These are phyloP conservation scores for Antheraea mylitta DNA, from an alignment of 1,140 invertebrate species.

Conservation along the genomic window DNA sequence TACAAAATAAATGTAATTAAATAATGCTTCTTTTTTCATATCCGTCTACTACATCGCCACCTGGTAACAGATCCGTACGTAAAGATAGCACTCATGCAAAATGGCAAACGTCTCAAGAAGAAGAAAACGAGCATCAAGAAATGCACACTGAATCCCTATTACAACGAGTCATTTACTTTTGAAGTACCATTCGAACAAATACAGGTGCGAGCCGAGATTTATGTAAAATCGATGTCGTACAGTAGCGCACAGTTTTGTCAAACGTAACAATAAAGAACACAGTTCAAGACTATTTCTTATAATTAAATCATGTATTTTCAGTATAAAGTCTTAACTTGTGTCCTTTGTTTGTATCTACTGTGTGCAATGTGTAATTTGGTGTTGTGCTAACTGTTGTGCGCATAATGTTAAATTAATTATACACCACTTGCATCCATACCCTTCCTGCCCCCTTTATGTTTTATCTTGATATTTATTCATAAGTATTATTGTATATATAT, in stretches of 20 bases:
- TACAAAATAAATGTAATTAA: neutral
- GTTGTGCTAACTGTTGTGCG: slow-evolving; percentile 70
- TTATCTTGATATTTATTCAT: neutral
- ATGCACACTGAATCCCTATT: slow-evolving; percentile 99
- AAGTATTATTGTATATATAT: neutral
- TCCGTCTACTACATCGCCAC: slow-evolving; percentile 37
- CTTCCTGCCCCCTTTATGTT: slow-evolving; percentile 25
- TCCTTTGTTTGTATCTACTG: slow-evolving; percentile 46
- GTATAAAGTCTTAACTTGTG: slow-evolving; percentile 7
- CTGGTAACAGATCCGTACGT: slow-evolving; percentile 96
- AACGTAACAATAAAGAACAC: slow-evolving; percentile 7
- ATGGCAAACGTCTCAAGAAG: slow-evolving; percentile 99
- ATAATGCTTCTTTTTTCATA: slow-evolving; percentile 56
- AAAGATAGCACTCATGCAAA: slow-evolving; percentile 99
- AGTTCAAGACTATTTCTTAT: neutral
- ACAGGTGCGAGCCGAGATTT: slow-evolving; percentile 90
- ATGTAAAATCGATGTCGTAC: slow-evolving; percentile 3
- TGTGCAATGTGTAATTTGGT: slow-evolving; percentile 64
- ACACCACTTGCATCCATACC: slow-evolving; percentile 68
- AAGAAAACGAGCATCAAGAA: slow-evolving; percentile 99
- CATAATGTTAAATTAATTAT: slow-evolving; percentile 36
- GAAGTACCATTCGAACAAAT: slow-evolving; percentile 99
- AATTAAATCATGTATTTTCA: neutral
- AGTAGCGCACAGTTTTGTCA: slow-evolving; percentile 8
- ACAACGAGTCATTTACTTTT: slow-evolving; percentile 99